Evolutionary conservation across 2,797 vertebrate species (phyloP), one percentile per base, ranked within the genome.

Genomic region (Pitangus sulphuratus): DNA sequence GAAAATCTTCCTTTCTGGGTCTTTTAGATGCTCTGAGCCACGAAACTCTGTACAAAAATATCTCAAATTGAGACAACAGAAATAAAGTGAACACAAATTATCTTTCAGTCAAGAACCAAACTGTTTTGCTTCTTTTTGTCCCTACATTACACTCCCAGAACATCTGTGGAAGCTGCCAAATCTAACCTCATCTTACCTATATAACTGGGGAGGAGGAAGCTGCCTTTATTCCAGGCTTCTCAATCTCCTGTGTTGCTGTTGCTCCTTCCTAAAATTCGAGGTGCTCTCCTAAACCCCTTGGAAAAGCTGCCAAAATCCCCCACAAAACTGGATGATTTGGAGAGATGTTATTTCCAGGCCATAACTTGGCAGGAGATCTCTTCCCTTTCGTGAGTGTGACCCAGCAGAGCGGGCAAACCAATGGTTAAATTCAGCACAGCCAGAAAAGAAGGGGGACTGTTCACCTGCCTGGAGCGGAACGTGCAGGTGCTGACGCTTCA

Each of bases 41-140:
- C 40, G 57, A 25, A 90, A 8, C 10, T 1, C 0, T 1, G 8
- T 2, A 22, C 6, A 40, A 62, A 89, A n/a, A 12, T 4, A 2
- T 17, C 86, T 30, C 30, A 35, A 35, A 31, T 0, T 24, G 18
- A 31, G 33, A 12, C 1, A 54, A 18, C 0, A 3, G 11, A 31
- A 35, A 9, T 30, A 31, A 31, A 13, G 15, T 12, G 24, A 8
- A 8, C 28, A n/a, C 45, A 61, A 58, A 19, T 15, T 5, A 2
- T 30, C 58, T 48, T 80, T 31, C 51, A 12, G 1, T 14, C 58
- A 12, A 26, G 31, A 65, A 44, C 4, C 17, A 37, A 64, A 64
- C 12, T 5, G 1, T 18, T 70, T 17, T 15, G 7, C 44, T 42
- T n/a, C 17, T 30, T 39, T 65, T 40, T 17, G 11, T 12, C 33